phyloP scores from a whole-genome alignment of 2,797 vertebrate species.

The Lagodon rhomboides region DNA sequence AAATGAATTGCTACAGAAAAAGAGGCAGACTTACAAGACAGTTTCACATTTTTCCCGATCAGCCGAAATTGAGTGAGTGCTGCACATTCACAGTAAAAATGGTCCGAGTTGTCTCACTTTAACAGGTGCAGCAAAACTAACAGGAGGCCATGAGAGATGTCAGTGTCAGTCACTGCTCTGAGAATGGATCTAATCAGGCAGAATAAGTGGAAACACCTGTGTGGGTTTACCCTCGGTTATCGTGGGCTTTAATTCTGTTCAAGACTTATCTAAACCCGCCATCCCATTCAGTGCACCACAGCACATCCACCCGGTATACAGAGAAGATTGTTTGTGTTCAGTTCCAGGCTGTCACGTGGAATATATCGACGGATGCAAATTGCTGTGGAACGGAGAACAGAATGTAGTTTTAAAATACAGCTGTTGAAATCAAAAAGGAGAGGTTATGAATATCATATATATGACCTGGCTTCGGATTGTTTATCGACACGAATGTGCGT shows the following conservation, averaged over 20 bases:
- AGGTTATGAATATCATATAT: slow-evolving; percentile 30
- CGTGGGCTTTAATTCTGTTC: neutral
- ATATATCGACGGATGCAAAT: neutral
- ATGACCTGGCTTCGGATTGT: slow-evolving; percentile 19
- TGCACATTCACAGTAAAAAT: neutral
- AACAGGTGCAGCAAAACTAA: neutral
- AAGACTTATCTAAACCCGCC: neutral
- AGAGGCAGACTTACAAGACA: neutral
- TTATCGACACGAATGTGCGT: slow-evolving; percentile 5
- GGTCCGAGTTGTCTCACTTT: neutral
- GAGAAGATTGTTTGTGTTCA: neutral
- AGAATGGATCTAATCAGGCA: slow-evolving; percentile 3
- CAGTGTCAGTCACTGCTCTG: neutral
- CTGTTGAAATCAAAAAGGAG: slow-evolving; percentile 13
- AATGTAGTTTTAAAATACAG: neutral
- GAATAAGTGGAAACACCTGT: neutral
- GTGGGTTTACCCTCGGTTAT: neutral
- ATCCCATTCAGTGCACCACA: neutral
- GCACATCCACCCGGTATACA: neutral
- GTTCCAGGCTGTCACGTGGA: neutral
- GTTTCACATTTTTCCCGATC: neutral
- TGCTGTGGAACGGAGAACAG: too few species aligned
- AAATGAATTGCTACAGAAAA: too few species aligned
- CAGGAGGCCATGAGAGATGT: neutral
- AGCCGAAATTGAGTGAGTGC: neutral